phyloP scores from a whole-genome alignment of 2,113 vertebrate genomes.

The Leiothrix lutea region DNA sequence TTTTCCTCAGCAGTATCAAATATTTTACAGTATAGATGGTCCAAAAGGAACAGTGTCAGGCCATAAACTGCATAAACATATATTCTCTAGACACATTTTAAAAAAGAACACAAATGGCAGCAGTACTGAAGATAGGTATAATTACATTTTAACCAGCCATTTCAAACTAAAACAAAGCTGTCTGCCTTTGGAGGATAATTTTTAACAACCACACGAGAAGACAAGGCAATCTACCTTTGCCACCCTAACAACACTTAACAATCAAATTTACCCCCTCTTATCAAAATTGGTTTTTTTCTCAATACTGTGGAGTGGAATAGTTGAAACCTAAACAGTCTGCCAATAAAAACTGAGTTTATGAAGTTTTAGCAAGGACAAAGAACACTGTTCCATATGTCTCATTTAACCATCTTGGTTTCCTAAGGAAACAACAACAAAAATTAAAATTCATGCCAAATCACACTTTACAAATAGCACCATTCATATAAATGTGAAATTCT shows the following conservation, averaged over 20 bases:
- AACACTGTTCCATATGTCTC: background rate
- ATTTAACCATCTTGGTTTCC: background rate
- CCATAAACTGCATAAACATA: conserved; percentile 26
- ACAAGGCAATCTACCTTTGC: background rate
- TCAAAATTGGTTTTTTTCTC: background rate
- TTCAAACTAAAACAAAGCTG: conserved; percentile 17
- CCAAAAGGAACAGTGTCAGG: conserved; percentile 25
- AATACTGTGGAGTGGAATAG: background rate
- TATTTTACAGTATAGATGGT: conserved; percentile 11
- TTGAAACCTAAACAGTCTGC: background rate
- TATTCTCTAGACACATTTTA: conserved; percentile 13
- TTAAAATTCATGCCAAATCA: background rate
- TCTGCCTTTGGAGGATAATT: background rate
- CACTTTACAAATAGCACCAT: background rate
- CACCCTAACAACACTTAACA: background rate
- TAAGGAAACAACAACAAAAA: background rate
- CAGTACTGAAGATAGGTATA: conserved; percentile 14
- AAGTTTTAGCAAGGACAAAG: background rate
- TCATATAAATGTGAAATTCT: background rate
- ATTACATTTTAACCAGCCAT: conserved; percentile 22
- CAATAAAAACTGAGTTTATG: background rate
- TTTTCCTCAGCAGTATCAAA: conserved; percentile 46
- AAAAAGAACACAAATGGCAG: conserved; percentile 11
- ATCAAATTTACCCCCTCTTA: background rate
- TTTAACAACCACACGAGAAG: background rate